These are phyloP conservation scores for Electrophaes corylata DNA, from an alignment of 2,888 invertebrate genomes.

Conservation along the genomic window DNA sequence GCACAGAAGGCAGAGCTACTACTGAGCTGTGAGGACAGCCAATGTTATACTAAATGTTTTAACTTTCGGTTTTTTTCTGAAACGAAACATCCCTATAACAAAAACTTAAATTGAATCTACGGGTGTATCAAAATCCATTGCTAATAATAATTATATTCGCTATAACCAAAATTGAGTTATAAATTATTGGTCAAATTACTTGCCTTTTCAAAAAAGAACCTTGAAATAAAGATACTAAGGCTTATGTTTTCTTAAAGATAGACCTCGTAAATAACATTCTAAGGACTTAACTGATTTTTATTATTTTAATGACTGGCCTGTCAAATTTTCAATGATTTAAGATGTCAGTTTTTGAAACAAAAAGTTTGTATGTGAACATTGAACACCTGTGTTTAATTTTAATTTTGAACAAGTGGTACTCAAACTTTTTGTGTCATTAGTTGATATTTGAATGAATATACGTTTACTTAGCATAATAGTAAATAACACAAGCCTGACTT, in stretches of 20 bases:
- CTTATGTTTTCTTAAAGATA: constrained; percentile 10
- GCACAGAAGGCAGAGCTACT: too few relatives aligned
- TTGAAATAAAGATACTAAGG: constrained; percentile 8
- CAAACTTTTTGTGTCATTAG: constrained; percentile 30
- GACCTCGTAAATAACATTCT: constrained; percentile 38
- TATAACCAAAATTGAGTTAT: constrained; percentile 37
- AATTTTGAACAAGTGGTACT: constrained; percentile 28
- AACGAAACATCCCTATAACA: constrained; percentile 18
- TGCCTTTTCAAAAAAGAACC: not conserved
- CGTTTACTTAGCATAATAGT: too few relatives aligned
- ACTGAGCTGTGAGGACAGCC: too few relatives aligned
- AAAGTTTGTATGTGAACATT: constrained; percentile 27
- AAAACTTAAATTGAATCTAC: constrained; percentile 25
- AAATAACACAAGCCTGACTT: too few relatives aligned
- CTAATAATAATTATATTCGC: constrained; percentile 25
- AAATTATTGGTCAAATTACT: constrained; percentile 28
- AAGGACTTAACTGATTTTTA: constrained; percentile 41
- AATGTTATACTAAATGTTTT: too few relatives aligned
- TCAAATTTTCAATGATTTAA: constrained; percentile 43
- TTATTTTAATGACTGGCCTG: constrained; percentile 47
- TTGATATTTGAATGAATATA: too few relatives aligned
- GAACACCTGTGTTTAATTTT: constrained; percentile 42
- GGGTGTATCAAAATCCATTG: constrained; percentile 19
- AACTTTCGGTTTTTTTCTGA: too few relatives aligned
- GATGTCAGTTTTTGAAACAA: constrained; percentile 39